Conservation (phyloP, 2,797 vertebrate species). For the Xenops minutus region DNA sequence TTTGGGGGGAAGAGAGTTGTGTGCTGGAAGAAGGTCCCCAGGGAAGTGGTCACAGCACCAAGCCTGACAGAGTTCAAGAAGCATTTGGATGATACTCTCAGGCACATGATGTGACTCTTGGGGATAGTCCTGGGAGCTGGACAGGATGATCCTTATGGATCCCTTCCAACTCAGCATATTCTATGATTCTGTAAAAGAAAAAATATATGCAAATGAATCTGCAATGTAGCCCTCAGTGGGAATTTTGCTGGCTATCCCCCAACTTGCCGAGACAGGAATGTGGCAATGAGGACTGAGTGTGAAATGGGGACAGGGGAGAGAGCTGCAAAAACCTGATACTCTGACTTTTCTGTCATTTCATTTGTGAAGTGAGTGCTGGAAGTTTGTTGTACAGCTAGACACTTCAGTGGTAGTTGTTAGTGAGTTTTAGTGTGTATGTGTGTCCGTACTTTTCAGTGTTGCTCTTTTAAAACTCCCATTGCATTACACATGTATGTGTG, state of each 20-base stretch:
- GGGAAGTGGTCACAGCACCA: neutral
- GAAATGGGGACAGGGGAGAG: neutral
- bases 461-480: neutral
- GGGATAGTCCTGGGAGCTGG: neutral
- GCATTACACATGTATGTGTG: neutral
- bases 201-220: neutral
- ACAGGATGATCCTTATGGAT: neutral
- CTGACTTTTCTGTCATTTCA: neutral
- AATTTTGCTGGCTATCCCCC: neutral
- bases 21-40: neutral
- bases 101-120: neutral
- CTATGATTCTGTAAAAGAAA: neutral
- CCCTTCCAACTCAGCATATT: neutral
- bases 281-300: neutral
- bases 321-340: neutral
- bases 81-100: neutral
- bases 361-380: neutral
- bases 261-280: neutral
- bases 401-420: accelerated
- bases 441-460: neutral
- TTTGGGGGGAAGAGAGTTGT: neutral
- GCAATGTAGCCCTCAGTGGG: neutral
- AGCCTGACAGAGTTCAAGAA: neutral
- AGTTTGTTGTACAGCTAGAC: neutral
- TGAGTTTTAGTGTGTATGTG: accelerated